Base-by-base conservation (phyloP, 1,140 invertebrate species). In the Bathynomus jamesi region DNA sequence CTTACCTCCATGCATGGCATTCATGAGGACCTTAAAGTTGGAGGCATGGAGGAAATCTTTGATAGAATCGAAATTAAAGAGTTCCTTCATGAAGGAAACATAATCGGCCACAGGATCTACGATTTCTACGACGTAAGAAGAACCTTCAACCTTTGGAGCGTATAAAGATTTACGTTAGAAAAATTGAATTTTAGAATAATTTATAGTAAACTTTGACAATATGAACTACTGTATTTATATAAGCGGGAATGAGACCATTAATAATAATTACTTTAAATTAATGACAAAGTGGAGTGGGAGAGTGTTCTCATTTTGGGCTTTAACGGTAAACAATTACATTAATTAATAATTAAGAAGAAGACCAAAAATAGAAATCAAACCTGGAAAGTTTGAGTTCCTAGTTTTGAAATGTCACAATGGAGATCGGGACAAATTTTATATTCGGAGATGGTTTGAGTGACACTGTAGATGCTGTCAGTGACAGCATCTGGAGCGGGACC, bases 1-100 rank as follows among this genome's bases (percentile, higher is more conserved):
- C n/a, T 81, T 83, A 94, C 92, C 94, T 86, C 96, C 97, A 84
- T 94, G 91, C 90, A 99, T 92, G 17, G 91, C 88, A 84, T 99
- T 91, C 64, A 99, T 90, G 28, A 97, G 86, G 75, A 99, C 86
- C 81, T 93, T 90, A 78, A 98, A 89, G 0, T 88, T 86, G 85
- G 67, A 85, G 82, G 13, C 84, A 83, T 87, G 86, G 10, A 98
- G 83, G 28, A 95, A 85, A 0, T 84, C 82, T 79, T 88, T 91
- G 30, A 99, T 88, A 78, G 87, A 86, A 69, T 83, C 80, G 84
- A 99, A 99, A 84, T 99, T 95, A 84, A 99, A 99, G 77, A 99
- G 98, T 78, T 91, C 88, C 82, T 98, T 95, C 96, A 99, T 98
- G 61, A 95, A 87, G 1, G 85, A 83, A 0, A 96, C 86, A 82